These are phyloP conservation scores for Pagetopsis macropterus DNA, from an alignment of 2,797 vertebrate genomes.

Conservation along the genomic window DNA sequence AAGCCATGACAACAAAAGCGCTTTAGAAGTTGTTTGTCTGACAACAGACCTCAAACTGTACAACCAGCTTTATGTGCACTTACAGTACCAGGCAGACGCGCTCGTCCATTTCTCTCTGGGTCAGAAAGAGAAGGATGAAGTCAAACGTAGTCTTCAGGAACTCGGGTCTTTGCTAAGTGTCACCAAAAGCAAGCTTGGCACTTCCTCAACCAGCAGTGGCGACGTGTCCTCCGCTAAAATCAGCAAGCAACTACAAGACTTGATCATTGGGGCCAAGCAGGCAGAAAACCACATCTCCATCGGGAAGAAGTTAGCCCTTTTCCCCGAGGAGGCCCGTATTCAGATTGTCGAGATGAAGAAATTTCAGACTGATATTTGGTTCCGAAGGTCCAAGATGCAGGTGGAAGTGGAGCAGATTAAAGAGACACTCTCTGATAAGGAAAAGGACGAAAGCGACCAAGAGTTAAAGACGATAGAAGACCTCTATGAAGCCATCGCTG, in stretches of 20 bases:
- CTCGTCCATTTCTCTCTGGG: conserved; percentile 86
- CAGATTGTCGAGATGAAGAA: conserved; percentile 86
- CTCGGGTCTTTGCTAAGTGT: conserved; percentile 80
- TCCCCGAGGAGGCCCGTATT: conserved; percentile 83
- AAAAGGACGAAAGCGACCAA: conserved; percentile 68
- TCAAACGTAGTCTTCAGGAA: conserved; percentile 78
- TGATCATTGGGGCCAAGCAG: conserved; percentile 85
- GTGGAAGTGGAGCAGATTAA: conserved; percentile 78
- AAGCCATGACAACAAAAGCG: conserved; percentile 52
- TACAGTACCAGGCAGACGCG: conserved; percentile 81
- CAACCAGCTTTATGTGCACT: conserved; percentile 76
- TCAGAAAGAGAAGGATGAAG: conserved; percentile 82
- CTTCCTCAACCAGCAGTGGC: conserved; percentile 30
- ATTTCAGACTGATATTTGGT: conserved; percentile 79
- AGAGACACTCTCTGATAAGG: conserved; percentile 55
- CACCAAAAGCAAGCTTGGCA: conserved; percentile 65
- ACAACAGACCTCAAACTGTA: conserved; percentile 81
- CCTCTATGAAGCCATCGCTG: conserved; percentile 80
- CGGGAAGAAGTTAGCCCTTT: conserved; percentile 81
- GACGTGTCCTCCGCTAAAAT: conserved; percentile 66
- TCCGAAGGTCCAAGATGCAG: conserved; percentile 75
- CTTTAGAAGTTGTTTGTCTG: conserved; percentile 64
- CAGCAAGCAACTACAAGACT: conserved; percentile 80
- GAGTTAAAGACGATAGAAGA: conserved; percentile 81
- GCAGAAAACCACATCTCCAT: conserved; percentile 73